Evolutionary conservation across 92 coral and sea anemone species (phyloP), one percentile per base, ranked within the genome.

Genomic region (Anthopleura xanthogrammica): DNA sequence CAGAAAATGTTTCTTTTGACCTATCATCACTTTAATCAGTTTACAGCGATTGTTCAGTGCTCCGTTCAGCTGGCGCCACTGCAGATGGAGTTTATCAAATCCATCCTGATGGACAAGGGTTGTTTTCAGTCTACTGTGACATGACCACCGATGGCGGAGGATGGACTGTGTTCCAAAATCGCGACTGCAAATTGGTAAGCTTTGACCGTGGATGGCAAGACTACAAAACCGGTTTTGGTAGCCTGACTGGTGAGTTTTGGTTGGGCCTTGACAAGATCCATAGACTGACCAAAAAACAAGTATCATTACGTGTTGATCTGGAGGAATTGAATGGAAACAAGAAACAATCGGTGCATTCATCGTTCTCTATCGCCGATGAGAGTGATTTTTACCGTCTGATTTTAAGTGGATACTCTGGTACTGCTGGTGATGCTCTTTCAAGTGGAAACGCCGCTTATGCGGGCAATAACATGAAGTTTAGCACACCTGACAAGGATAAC

Each of bases 61-160:
- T 40, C 7, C 54, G 5, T 14, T 16, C 39, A 12, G 16, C 77
- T 19, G 77, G 77, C 23, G 3, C 0, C 23, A 40, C 20, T 40
- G 40, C 46, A 40, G 23, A 43, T 73, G 77, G 77, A 40, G 42
- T 73, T n/a, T 73, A 73, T 43, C 17, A 40, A 43, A 73, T 73
- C 8, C 50, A 73, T 39, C 77, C 77, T 43, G 77, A 73, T 29
- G 77, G 77, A 40, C 50, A 73, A 29, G 77, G 77, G 50, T 73
- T 48, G 22, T 73, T 73, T 48, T 48, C 77, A 73, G 77, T 73
- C 77, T 73, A 29, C 77, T 73, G 77, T 19, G 77, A 73, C 16
- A 73, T 73, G 77, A 73, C 77, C 5, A 73, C 77, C 50, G 77
- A 73, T 40, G 77, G 77, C 12, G 77, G 77, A 16, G 77, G 77